Percentiles rank a stretch among this genome's conserved stretches.
phyloP scores from a whole-genome alignment of 2,113 vertebrate genomes.

The Furnarius figulus region DNA sequence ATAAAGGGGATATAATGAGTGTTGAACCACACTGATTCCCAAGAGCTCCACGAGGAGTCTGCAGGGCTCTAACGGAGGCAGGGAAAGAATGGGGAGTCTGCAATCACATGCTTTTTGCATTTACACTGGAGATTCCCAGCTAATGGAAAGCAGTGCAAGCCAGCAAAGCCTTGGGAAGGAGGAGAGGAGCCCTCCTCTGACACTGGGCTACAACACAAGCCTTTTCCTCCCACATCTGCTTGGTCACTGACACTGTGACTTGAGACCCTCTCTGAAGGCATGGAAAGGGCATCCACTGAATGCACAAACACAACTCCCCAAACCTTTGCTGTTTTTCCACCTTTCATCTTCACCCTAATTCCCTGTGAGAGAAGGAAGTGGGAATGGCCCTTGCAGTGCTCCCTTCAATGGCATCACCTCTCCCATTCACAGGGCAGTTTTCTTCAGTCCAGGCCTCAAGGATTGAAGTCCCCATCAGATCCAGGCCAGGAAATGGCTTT shows the following conservation, averaged over 20 bases:
- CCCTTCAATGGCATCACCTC: neutral
- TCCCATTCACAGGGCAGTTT: neutral
- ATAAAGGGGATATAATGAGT: constrained; percentile 51
- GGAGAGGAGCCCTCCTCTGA: neutral
- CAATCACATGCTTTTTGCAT: constrained; percentile 4
- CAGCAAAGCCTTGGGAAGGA: neutral
- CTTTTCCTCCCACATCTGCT: neutral
- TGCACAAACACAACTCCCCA: neutral
- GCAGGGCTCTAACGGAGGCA: neutral
- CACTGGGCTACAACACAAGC: neutral
- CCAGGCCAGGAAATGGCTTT: neutral
- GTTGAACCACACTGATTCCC: constrained; percentile 48
- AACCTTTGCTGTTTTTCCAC: neutral
- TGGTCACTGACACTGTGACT: neutral
- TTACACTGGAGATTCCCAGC: neutral
- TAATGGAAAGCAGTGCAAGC: neutral
- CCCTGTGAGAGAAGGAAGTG: neutral
- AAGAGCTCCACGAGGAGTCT: constrained; percentile 26
- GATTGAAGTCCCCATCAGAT: neutral
- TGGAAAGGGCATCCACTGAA: neutral
- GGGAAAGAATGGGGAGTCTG: neutral
- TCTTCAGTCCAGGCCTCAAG: neutral
- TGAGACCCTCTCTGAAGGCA: neutral
- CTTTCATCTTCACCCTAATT: neutral
- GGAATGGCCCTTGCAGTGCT: neutral